Base-by-base conservation (phyloP, 2,888 invertebrate genomes). In the Lucinisca nassula region DNA sequence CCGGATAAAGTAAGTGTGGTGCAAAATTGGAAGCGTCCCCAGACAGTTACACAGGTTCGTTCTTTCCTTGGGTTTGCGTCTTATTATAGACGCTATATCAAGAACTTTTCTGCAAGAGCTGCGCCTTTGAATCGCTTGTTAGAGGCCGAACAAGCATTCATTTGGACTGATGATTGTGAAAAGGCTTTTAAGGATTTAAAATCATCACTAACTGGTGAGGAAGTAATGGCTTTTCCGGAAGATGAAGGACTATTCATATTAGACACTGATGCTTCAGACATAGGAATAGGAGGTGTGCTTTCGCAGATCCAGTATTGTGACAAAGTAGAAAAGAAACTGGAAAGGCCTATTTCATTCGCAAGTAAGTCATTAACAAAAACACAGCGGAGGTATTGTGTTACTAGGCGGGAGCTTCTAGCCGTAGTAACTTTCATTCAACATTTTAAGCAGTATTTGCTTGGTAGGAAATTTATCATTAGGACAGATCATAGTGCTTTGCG, bases 191-290 rank as follows among this genome's bases (percentile, higher is more conserved):
- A n/a, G n/a, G n/a, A n/a, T n/a, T n/a, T n/a, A n/a, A n/a, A n/a
- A n/a, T n/a, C n/a, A n/a, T n/a, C n/a, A n/a, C n/a, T n/a, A n/a
- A n/a, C n/a, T n/a, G n/a, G n/a, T n/a, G n/a, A 85, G 35, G 72
- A 77, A 24, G 78, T 89, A 2, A 55, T 91, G 24, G 87, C 79
- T 1, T 89, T 84, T 61, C 88, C 83, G 21, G 88, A 90, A n/a
- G 32, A 79, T 49, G 83, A 84, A 21, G 77, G 51, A 14, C 14
- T 35, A 21, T 91, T 90, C 76, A 81, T 92, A 0, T 38, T 92
- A 24, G 92, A 92, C 49, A 89, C 87, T 21, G 91, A 93, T 75
- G 92, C 92, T 3, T 89, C 89, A 37, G 75, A 76, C n/a, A 30
- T 24, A 67, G 89, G 82, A 10, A 86, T 93, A 17, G 92, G 93